Evolutionary conservation across 2,888 invertebrate genomes (phyloP).

Genomic region (Torymus tubicola): DNA sequence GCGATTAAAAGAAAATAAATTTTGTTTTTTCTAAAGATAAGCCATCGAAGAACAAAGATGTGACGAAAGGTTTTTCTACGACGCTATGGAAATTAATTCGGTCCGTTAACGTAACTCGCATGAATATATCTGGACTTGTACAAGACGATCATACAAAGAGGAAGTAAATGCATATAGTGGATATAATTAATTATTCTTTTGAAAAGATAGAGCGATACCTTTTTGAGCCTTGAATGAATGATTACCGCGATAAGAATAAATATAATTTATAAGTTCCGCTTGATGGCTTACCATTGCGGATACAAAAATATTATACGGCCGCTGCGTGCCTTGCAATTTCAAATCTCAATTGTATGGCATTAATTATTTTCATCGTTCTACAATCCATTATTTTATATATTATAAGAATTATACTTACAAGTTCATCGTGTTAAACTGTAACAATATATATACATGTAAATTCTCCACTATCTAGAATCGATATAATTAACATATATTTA

Average conservation of each 20-base stretch:
- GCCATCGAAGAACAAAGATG: neutral
- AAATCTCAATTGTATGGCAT: no score
- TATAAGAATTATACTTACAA: no score
- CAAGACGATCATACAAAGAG: neutral
- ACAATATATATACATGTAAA: no score
- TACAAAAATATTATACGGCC: no score
- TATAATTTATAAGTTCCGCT: slow-evolving; percentile 9
- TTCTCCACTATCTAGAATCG: no score
- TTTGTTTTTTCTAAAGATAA: neutral
- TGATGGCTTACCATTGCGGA: no score
- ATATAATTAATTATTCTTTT: slow-evolving; percentile 1
- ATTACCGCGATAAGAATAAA: neutral
- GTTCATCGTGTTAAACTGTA: no score
- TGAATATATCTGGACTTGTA: neutral
- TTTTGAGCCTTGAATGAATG: slow-evolving; percentile 1
- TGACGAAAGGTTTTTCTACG: neutral
- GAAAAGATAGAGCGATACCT: neutral
- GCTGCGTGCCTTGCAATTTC: no score
- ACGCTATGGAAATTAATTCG: neutral
- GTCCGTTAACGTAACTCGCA: neutral
- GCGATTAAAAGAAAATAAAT: neutral
- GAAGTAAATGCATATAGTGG: neutral
- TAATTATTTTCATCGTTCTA: no score
- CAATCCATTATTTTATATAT: no score
- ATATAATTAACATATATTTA: no score